Base-by-base conservation (phyloP, 2,113 vertebrate species). In the Copsychus sechellarum region DNA sequence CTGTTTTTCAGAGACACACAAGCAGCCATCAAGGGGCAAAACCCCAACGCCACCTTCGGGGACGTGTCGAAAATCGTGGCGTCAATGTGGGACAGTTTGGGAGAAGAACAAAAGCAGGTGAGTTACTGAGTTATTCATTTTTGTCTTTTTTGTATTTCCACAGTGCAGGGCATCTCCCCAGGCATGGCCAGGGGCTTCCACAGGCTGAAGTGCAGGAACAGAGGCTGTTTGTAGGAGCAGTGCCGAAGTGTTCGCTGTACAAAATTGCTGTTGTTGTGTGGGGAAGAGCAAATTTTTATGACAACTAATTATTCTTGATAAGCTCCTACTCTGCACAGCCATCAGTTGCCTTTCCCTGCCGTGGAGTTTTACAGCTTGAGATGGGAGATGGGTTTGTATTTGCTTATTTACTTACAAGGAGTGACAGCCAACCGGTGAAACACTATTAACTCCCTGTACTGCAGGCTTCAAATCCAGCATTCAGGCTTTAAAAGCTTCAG, bases 1-100 rank as follows among this genome's bases (percentile, higher is more conserved):
- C 98, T 99, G 90, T 99, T 99, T 98, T 99, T 99, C 98, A 98
- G 99, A 93, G 99, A 99, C 96, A 99, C 99, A 1, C 99, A 99
- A 97, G 99, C 99, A 0, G 99, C 99, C 96, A 99, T 99, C 96
- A 99, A 99, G 88, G 99, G 99, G 48, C 99, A 99, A 92, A 99
- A 99, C 96, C 99, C 99, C 95, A 99, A 99, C 3, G 99, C 99
- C 73, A 99, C 99, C 76, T 99, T 99, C 0, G 99, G 99, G 42
- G 99, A 99, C 0, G 99, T 99, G 38, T 99, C 99, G 1, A 99
- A 99, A 98, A 99, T 99, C 3, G 99, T 99, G 84, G 99, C 99
- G 1, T 99, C 99, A 1, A 99, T 99, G 99, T 99, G 99, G 99
- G 99, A 99, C 92, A 99, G 99, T 58, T 70, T 99, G 93, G 99